Percentiles rank a stretch among this genome's conserved stretches.
These are phyloP conservation scores for Hofmannophila pseudospretella DNA, from an alignment of 2,888 invertebrate genomes.

Conservation along the genomic window DNA sequence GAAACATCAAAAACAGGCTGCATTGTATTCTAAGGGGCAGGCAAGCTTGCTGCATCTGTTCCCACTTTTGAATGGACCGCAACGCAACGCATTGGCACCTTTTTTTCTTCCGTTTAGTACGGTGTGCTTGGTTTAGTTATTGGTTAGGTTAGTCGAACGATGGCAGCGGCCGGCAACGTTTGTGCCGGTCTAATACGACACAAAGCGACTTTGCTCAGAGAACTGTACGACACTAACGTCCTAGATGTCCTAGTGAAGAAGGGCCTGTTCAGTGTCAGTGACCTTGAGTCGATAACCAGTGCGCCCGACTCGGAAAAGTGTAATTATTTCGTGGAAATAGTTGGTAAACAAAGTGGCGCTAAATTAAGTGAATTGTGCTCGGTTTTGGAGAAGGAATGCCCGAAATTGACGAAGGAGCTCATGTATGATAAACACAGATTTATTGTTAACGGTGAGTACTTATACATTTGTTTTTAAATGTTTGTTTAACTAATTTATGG, in stretches of 20 bases:
- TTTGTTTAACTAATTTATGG: too few species aligned
- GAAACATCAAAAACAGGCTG: too few species aligned
- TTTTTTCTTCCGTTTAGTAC: slow-evolving; percentile 21
- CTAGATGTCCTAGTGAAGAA: slow-evolving; percentile 81
- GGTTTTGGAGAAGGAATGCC: slow-evolving; percentile 80
- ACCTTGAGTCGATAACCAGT: slow-evolving; percentile 75
- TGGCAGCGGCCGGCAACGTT: slow-evolving; percentile 75
- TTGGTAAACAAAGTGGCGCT: slow-evolving; percentile 79
- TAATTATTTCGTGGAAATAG: slow-evolving; percentile 78
- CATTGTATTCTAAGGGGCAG: too few species aligned
- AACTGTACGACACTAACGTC: slow-evolving; percentile 80
- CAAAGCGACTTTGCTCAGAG: slow-evolving; percentile 79
- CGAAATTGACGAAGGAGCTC: slow-evolving; percentile 79
- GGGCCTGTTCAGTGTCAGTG: slow-evolving; percentile 79
- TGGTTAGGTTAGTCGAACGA: slow-evolving; percentile 48
- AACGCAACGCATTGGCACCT: slow-evolving; percentile 26
- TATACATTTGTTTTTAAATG: too few species aligned
- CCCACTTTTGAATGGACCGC: slow-evolving; percentile 29
- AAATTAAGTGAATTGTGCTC: slow-evolving; percentile 80
- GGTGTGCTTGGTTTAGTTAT: too few species aligned
- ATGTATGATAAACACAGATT: slow-evolving; percentile 77
- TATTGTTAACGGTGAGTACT: slow-evolving; percentile 65
- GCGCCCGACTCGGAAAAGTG: slow-evolving; percentile 74
- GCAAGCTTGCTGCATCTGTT: slow-evolving; percentile 53
- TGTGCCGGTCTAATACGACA: slow-evolving; percentile 80